Evolutionary conservation across 1,140 invertebrate genomes (phyloP).

Genomic region (Phymastichus coffea): DNA sequence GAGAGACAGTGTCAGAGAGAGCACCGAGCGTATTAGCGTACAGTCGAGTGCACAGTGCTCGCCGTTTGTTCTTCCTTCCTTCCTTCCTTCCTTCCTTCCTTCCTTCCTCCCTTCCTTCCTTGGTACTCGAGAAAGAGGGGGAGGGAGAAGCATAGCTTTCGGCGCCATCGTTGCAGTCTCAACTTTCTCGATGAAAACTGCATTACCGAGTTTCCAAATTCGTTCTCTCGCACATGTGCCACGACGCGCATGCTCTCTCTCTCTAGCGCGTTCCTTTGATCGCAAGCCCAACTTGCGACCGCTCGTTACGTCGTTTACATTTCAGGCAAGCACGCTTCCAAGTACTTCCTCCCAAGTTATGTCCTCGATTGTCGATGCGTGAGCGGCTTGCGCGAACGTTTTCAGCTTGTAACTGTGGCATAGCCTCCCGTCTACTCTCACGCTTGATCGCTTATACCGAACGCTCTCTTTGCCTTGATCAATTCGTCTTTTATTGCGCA

Average conservation of each 20-base stretch:
- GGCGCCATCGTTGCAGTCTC: constrained; percentile 19
- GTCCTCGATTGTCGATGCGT: too few species aligned
- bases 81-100: constrained; percentile 33
- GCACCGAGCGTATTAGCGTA: constrained; percentile 3
- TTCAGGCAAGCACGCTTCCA: too few species aligned
- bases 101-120: too few species aligned
- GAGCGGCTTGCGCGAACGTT: too few species aligned
- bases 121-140: neutral
- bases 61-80: constrained; percentile 9
- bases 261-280: neutral
- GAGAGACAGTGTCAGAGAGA: too few species aligned
- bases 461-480: too few species aligned
- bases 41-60: neutral
- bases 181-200: constrained; percentile 54
- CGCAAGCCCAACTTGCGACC: constrained; percentile 38
- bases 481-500: too few species aligned
- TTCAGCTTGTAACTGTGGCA: too few species aligned
- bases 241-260: neutral
- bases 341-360: too few species aligned
- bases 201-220: constrained; percentile 46
- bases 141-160: neutral
- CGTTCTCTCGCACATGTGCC: constrained; percentile 28
- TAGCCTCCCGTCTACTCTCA: too few species aligned
- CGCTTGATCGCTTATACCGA: too few species aligned
- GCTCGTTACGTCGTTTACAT: constrained; percentile 42